Evolutionary conservation across 2,888 invertebrate species (phyloP).

Genomic region (Cheilosia scutellata): DNA sequence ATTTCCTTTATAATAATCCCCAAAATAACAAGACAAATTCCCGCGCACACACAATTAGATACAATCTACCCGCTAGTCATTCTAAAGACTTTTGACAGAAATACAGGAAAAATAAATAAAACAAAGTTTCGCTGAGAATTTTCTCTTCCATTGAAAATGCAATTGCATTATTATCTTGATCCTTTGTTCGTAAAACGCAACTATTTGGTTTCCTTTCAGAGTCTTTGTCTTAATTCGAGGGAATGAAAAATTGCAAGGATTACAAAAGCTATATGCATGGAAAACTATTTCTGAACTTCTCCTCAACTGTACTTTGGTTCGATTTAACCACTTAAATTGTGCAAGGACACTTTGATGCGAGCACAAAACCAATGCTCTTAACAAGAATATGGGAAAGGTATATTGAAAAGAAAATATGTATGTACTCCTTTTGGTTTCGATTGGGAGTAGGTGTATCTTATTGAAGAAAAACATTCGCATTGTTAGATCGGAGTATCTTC

Average conservation of each 20-base stretch:
- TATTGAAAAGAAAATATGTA: not conserved
- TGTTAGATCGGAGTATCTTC: no score
- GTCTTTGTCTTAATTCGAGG: not conserved
- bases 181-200: not conserved
- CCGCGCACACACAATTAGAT: no score
- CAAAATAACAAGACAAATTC: no score
- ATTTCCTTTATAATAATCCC: no score
- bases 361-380: not conserved
- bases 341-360: not conserved
- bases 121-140: not conserved
- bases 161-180: not conserved
- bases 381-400: not conserved
- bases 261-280: not conserved
- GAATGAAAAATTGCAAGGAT: not conserved
- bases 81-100: no score
- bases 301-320: not conserved
- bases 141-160: not conserved
- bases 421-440: not conserved
- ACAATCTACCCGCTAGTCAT: no score
- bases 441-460: not conserved
- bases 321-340: conserved; percentile 1
- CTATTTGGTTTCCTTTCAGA: not conserved
- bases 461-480: not conserved
- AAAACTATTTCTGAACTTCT: not conserved
- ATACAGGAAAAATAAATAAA: no score